Percentiles rank a stretch among this genome's conserved stretches.
These are phyloP conservation scores for Parnassius mnemosyne DNA, from an alignment of 2,888 invertebrate species.

Conservation along the genomic window DNA sequence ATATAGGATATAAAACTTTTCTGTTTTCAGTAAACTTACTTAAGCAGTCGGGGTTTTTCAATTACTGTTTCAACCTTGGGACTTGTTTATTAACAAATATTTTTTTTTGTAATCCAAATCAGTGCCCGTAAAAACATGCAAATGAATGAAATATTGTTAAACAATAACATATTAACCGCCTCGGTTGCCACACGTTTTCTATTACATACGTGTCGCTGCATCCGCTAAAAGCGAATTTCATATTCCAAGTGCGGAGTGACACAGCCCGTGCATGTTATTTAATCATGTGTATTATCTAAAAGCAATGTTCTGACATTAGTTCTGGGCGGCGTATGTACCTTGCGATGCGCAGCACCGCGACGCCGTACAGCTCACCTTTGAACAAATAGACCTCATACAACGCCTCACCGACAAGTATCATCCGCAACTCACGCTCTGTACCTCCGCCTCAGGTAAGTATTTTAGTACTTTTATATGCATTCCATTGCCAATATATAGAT, in stretches of 20 bases:
- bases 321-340: constrained; percentile 93
- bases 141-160: constrained; percentile 9
- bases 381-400: constrained; percentile 92
- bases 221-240: constrained; percentile 45
- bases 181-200: constrained; percentile 39
- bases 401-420: constrained; percentile 89
- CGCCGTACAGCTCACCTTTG: constrained; percentile 90
- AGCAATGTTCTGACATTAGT: constrained; percentile 74
- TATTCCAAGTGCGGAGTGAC: constrained; percentile 45
- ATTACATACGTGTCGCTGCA: constrained; percentile 47
- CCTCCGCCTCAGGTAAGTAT: constrained; percentile 86
- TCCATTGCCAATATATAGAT: too few species aligned
- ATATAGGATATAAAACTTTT: too few species aligned
- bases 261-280: constrained; percentile 55
- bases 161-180: constrained; percentile 24
- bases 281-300: constrained; percentile 54
- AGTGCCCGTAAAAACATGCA: background rate
- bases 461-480: too few species aligned
- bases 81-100: background rate
- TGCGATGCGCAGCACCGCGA: constrained; percentile 91
- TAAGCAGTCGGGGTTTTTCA: too few species aligned
- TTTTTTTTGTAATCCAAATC: background rate
- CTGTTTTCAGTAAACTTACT: too few species aligned
- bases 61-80: too few species aligned
- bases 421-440: constrained; percentile 88